Evolutionary conservation across 2,797 vertebrate genomes (phyloP).

Genomic region (Limosa lapponica): DNA sequence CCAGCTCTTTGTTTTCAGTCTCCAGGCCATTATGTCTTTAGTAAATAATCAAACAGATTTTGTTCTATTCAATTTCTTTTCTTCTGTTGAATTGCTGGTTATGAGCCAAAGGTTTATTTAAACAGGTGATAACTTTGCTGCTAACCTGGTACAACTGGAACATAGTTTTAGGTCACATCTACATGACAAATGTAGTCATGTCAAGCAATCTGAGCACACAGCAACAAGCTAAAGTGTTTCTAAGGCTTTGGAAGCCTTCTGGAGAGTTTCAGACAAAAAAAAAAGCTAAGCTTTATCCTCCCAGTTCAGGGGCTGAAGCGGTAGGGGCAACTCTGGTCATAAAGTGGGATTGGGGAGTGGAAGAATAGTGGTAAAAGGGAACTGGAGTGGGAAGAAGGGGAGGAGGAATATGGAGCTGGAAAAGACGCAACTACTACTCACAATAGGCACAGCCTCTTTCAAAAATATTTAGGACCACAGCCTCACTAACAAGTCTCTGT

Average conservation of each 20-base stretch:
- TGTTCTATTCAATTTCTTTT: constrained; percentile 52
- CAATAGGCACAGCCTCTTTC: background rate
- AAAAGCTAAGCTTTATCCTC: background rate
- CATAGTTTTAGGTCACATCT: constrained; percentile 22
- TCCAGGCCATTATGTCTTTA: constrained; percentile 43
- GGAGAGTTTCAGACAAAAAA: background rate
- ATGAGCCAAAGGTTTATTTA: constrained; percentile 62
- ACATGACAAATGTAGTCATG: background rate
- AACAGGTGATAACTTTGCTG: constrained; percentile 51
- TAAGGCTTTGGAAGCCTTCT: background rate
- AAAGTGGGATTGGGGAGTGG: accelerated
- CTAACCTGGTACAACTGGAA: background rate
- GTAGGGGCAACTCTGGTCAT: background rate
- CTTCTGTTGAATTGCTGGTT: constrained; percentile 48
- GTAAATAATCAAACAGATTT: constrained; percentile 61
- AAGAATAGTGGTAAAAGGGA: background rate
- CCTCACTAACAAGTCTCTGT: background rate
- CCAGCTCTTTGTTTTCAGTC: constrained; percentile 60
- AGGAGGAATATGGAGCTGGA: background rate
- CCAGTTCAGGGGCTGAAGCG: background rate
- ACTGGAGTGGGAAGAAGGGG: background rate
- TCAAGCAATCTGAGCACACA: background rate
- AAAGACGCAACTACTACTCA: background rate
- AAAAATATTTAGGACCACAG: background rate
- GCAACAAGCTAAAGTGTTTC: background rate